Base-by-base conservation (phyloP, 1,140 invertebrate genomes). In the Scaptomyza hsui region DNA sequence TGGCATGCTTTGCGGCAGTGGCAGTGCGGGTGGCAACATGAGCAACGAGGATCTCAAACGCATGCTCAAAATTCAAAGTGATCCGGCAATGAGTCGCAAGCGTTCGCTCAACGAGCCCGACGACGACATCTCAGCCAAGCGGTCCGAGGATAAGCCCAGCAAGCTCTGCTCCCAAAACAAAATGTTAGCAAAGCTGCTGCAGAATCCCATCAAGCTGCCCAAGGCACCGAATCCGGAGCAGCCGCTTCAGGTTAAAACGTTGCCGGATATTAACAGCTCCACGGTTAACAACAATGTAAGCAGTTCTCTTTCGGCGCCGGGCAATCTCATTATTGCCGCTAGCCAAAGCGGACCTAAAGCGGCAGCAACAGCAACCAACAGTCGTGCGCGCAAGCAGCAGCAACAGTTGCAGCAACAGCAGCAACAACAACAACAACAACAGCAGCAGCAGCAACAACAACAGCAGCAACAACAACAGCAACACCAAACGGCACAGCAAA, bases 101-200 rank as follows among this genome's bases (percentile, higher is more conserved):
- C 93, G 95, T 91, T 93, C 95, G 39, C 94, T 94, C 68, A 94
- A 94, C 59, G 95, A 95, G 55, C 92, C 93, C 2, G 94, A 95
- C 48, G 92, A 94, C 49, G 92, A 93, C 56, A 91, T 93, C 32
- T 91, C 91, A 9, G 92, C 91, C 53, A 94, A 94, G 89, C 91
- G 94, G n/a, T 79, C 88, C 2, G 90, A 91, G 52, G 90, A 91
- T 47, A 93, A 93, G 51, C 93, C 94, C 72, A 96, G 95, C 75
- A 94, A 94, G 63, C 92, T 97, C 3, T 96, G 95, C 91, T 94
- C 96, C 89, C 95, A 95, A 80, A 98, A 98, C 92, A 95, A 96
- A 78, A 96, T 98, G 94, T 92, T 98, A 67, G 96, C 97, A 9
- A 95, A 95, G 44, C 91, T 98, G 57, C 91, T 98, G 78, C 95